Evolutionary conservation across 2,888 invertebrate genomes (phyloP), one percentile per base, ranked within the genome.

Genomic region (Ennomos erosarius): DNA sequence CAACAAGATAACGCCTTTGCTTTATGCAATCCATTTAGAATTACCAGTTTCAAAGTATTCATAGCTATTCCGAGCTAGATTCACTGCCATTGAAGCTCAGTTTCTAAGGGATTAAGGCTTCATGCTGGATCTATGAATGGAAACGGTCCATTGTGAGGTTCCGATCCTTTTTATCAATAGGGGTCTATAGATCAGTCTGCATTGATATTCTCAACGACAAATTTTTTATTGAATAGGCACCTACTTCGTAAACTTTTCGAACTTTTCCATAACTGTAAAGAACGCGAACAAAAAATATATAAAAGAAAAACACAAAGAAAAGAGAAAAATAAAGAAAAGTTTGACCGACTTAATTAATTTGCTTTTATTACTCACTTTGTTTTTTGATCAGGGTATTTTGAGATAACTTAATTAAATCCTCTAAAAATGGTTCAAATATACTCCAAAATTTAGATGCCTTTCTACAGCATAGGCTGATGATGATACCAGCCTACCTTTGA

Each of bases 221-320:
- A 66, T 58, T 65, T 67, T 65, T 65, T 62, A 73, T 66, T 65
- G 55, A 62, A 69, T 67, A 56, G 53, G 50, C n/a, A n/a, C n/a
- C n/a, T n/a, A n/a, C n/a, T n/a, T n/a, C n/a, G n/a, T n/a, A 64
- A 62, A 65, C 55, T 67, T 58, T 40, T 53, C 33, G 8, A 44
- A 2, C n/a, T 35, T 34, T 44, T 37, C 33, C 4, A 1, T n/a
- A 10, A 8, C 10, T 34, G 34, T 35, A 34, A 13, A 44, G 12
- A 34, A 34, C 10, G 10, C 8, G 12, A 45, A n/a, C n/a, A n/a
- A n/a, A n/a, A n/a, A n/a, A n/a, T n/a, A n/a, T n/a, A n/a, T n/a
- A n/a, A n/a, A n/a, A n/a, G n/a, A n/a, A n/a, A n/a, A n/a, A n/a
- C n/a, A n/a, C n/a, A n/a, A n/a, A n/a, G n/a, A n/a, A n/a, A n/a